phyloP scores from a whole-genome alignment of 2,113 vertebrate genomes.

The Zonotrichia leucophrys region DNA sequence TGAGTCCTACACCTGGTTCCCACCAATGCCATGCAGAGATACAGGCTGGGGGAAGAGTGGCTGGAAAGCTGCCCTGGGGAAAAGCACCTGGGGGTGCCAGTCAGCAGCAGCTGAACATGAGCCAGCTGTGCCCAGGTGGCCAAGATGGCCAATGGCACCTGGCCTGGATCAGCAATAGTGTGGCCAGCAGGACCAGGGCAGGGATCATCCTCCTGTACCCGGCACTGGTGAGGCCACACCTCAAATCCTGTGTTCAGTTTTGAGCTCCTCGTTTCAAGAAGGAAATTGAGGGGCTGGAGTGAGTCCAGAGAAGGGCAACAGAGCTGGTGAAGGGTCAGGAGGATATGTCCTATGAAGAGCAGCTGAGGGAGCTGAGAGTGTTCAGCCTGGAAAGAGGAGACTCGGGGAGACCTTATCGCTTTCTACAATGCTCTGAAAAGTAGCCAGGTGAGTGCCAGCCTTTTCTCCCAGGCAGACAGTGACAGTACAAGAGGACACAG shows the following conservation, averaged over 20 bases:
- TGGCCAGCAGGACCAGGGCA: neutral
- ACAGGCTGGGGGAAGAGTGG: neutral
- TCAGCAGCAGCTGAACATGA: neutral
- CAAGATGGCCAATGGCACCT: neutral
- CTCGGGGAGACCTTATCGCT: neutral
- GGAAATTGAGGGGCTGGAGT: neutral
- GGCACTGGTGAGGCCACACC: neutral
- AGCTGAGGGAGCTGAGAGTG: neutral
- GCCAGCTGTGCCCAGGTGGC: neutral
- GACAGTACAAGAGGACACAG: neutral
- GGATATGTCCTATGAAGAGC: neutral
- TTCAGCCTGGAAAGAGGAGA: neutral
- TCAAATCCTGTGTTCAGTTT: neutral
- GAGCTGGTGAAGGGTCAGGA: neutral
- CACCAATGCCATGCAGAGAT: neutral
- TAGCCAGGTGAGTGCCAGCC: neutral
- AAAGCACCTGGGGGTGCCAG: neutral
- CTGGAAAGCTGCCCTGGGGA: neutral
- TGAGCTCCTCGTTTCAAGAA: neutral
- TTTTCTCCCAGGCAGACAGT: neutral
- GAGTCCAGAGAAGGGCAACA: neutral
- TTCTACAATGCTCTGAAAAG: neutral
- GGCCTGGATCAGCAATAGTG: neutral
- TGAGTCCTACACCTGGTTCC: accelerated
- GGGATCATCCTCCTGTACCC: accelerated